Base-by-base conservation (phyloP, 1,140 invertebrate species). In the Pachypsylla venusta region DNA sequence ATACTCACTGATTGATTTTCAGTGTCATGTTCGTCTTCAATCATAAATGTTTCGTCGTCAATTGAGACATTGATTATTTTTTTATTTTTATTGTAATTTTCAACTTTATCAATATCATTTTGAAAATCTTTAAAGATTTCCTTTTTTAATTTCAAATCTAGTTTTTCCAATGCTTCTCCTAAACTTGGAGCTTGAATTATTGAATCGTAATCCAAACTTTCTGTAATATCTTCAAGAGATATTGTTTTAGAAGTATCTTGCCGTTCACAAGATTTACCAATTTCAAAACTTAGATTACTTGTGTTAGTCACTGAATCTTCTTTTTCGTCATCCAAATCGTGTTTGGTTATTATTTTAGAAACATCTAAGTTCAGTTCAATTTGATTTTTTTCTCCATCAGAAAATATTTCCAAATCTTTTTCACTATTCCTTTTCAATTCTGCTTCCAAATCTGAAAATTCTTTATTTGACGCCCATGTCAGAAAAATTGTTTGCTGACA, bases 131-230 rank as follows among this genome's bases (percentile, higher is more conserved):
- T 48, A 22, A 48, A 19, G 4, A n/a, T 22, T 48, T 48, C 42
- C 42, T 48, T 48, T 22, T 48, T 48, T 22, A 48, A 48, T 48
- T 48, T 48, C 42, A 48, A 48, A 22, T 48, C 42, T 22, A 48
- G 16, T 19, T 48, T 48, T n/a, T 48, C 42, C 5, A 48, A 19
- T 7, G 42, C 42, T n/a, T 48, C 42, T 7, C 22, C 42, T 19
- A 48, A n/a, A n/a, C 42, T 48, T 22, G 42, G 42, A 10, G 42
- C 42, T 22, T 48, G 42, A 3, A 48, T 48, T 4, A 48, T 48
- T n/a, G 42, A 48, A 19, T 48, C 42, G 42, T 48, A 48, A 19
- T 48, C 42, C 7, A 48, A 22, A n/a, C n/a, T n/a, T n/a, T n/a
- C n/a, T n/a, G n/a, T n/a, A n/a, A n/a, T n/a, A n/a, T n/a, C n/a